Evolutionary conservation across 2,113 vertebrate genomes (phyloP).

Genomic region (Euleptes europaea): DNA sequence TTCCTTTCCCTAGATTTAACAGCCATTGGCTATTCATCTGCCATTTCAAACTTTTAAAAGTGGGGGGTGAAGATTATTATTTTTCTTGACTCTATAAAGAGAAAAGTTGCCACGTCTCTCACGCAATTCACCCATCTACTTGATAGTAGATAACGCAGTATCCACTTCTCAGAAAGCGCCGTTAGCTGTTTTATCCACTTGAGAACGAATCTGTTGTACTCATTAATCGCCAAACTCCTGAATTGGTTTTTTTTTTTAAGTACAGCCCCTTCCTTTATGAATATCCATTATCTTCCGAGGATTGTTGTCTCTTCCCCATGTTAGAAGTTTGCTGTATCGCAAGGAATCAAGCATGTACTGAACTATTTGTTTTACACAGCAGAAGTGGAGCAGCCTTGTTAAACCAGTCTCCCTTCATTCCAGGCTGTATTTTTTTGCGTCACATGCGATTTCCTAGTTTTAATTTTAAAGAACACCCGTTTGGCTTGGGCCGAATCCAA

Average conservation of each 20-base stretch:
- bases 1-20: no score
- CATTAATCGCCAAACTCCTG: background rate
- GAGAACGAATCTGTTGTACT: slow-evolving; percentile 22
- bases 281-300: background rate
- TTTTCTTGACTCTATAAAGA: no score
- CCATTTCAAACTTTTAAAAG: no score
- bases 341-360: slow-evolving; percentile 23
- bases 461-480: background rate
- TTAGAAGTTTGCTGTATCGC: background rate
- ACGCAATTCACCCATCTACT: no score
- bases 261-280: background rate
- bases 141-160: no score
- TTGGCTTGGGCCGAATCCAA: slow-evolving; percentile 1
- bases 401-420: slow-evolving; percentile 24
- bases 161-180: no score
- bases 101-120: no score
- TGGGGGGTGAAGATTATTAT: no score
- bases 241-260: background rate
- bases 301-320: background rate
- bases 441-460: slow-evolving; percentile 42
- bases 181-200: no score
- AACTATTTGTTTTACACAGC: slow-evolving; percentile 51
- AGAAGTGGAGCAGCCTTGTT: background rate
- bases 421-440: background rate
- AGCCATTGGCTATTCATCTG: no score